These are phyloP conservation scores for Liolophura sinensis DNA, from an alignment of 1,140 invertebrate genomes.

Conservation along the genomic window DNA sequence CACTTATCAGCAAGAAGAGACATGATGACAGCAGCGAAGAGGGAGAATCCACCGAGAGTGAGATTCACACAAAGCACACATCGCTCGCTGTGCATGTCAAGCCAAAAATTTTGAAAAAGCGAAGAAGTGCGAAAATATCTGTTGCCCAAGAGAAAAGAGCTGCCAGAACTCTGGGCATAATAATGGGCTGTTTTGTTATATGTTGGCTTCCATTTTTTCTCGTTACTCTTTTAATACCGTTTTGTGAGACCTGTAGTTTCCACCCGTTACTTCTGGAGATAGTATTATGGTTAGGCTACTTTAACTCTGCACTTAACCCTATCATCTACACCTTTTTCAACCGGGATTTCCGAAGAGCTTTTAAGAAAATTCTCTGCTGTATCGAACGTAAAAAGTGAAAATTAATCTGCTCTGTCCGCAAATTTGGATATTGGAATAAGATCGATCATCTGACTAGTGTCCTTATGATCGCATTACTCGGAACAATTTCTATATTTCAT, in stretches of 20 bases:
- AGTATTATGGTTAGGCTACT: conserved; percentile 90
- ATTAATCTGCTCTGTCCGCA: too few species aligned
- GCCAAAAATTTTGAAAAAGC: conserved; percentile 43
- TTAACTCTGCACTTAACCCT: conserved; percentile 94
- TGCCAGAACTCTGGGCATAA: conserved; percentile 92
- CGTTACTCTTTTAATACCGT: conserved; percentile 57
- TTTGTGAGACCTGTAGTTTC: conserved; percentile 59
- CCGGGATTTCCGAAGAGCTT: conserved; percentile 94
- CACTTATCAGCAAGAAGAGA: conserved; percentile 3
- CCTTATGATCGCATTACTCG: too few species aligned
- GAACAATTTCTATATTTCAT: too few species aligned
- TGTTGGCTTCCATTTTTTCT: conserved; percentile 99
- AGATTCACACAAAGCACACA: conserved; percentile 15
- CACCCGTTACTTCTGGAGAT: conserved; percentile 21
- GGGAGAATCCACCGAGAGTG: conserved; percentile 30
- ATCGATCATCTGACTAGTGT: too few species aligned
- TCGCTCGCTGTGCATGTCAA: conserved; percentile 2
- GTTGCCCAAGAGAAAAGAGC: conserved; percentile 96
- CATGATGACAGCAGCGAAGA: conserved; percentile 11
- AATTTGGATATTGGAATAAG: too few species aligned
- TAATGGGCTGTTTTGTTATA: conserved; percentile 97
- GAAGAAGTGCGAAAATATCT: conserved; percentile 88
- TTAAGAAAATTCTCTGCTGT: conserved; percentile 71
- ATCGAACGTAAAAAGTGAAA: not conserved
- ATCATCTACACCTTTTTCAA: conserved; percentile 98